A percentile compares a stretch with the other conserved stretches of the same genome.
Evolutionary conservation across 2,113 vertebrate species (phyloP).

Genomic region (Copsychus sechellarum): DNA sequence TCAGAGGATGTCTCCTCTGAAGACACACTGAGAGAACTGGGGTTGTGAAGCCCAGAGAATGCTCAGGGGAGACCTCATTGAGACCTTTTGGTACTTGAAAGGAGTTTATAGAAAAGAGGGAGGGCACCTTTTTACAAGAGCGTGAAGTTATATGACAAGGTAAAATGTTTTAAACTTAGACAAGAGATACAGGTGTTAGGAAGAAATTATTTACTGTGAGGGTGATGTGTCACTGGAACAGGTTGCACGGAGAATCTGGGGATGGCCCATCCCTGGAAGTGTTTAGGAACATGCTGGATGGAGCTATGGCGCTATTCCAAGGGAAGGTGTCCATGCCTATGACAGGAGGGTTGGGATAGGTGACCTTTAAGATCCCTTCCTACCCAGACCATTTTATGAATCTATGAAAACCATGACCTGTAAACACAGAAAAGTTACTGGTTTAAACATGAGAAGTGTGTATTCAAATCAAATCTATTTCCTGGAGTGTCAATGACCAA

Average conservation of each 20-base stretch:
- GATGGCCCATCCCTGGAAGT: neutral
- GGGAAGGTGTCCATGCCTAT: neutral
- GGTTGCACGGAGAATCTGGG: neutral
- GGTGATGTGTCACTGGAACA: neutral
- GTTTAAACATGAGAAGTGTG: neutral
- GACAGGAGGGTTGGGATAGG: neutral
- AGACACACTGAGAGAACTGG: neutral
- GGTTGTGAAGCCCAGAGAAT: neutral
- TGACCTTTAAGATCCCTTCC: neutral
- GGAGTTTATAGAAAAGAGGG: neutral
- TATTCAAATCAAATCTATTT: neutral
- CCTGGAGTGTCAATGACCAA: neutral
- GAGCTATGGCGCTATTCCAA: neutral
- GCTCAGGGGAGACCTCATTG: fast-evolving
- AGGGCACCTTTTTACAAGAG: neutral
- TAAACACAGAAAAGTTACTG: neutral
- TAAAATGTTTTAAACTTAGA: neutral
- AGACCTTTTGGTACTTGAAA: neutral
- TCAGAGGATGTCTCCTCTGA: neutral
- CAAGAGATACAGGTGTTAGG: neutral
- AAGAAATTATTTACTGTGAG: neutral
- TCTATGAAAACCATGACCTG: neutral
- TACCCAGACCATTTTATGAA: neutral
- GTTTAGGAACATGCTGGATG: neutral
- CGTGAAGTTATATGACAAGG: neutral